phyloP scores from a whole-genome alignment of 2,888 invertebrate genomes.

The Creontiades dilutus region DNA sequence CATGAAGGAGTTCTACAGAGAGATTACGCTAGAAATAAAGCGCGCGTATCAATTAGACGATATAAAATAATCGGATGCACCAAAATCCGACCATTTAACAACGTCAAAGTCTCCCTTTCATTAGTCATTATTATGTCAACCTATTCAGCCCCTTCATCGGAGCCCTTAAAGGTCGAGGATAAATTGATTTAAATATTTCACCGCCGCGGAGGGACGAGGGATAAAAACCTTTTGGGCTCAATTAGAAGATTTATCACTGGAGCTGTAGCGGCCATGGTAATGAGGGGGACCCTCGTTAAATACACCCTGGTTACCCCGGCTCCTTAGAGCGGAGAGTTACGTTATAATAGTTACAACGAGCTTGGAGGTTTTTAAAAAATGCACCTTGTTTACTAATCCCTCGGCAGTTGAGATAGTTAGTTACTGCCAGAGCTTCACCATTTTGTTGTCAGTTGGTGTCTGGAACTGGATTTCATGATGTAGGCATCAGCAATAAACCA shows the following conservation, averaged over 20 bases:
- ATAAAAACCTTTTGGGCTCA: constrained; percentile 34
- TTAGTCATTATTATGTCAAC: constrained; percentile 39
- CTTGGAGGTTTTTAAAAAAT: constrained; percentile 8
- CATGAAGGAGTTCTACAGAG: too few species aligned
- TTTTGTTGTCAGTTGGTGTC: background rate
- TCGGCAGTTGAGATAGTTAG: constrained; percentile 8
- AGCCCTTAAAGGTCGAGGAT: background rate
- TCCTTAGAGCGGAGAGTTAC: background rate
- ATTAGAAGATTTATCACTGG: constrained; percentile 9
- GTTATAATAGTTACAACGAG: constrained; percentile 31
- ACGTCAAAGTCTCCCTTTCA: background rate
- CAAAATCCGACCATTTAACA: background rate
- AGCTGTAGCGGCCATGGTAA: constrained; percentile 22
- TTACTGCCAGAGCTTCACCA: background rate
- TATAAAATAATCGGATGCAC: constrained; percentile 4
- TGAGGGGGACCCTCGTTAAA: constrained; percentile 9
- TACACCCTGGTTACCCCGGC: background rate
- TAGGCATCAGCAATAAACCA: background rate
- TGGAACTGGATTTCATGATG: background rate
- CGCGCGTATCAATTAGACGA: background rate
- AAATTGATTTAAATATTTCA: constrained; percentile 37
- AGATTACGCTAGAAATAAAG: too few species aligned
- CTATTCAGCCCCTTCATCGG: constrained; percentile 36
- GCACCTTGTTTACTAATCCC: constrained; percentile 40
- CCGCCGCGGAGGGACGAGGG: background rate